These are phyloP conservation scores for Sebastes reedi DNA, from an alignment of 2,797 vertebrate species.

Conservation along the genomic window DNA sequence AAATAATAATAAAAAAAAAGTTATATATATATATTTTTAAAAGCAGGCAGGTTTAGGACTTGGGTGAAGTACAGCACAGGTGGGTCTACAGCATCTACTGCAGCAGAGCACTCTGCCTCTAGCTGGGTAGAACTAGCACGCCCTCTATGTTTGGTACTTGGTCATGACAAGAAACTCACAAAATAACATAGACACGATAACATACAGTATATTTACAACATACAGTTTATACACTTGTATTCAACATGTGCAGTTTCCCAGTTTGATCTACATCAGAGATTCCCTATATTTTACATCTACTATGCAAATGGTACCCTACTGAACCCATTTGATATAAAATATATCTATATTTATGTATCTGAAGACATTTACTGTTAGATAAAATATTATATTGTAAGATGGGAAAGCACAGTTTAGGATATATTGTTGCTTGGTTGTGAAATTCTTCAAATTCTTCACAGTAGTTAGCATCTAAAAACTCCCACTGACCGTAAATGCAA, in stretches of 20 bases:
- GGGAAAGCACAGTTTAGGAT: background rate
- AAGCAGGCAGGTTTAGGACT: background rate
- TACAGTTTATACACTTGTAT: background rate
- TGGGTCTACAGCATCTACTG: background rate
- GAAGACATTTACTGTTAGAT: background rate
- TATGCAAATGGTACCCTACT: too few species aligned
- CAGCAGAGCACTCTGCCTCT: background rate
- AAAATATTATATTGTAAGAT: background rate
- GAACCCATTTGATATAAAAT: background rate
- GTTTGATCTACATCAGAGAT: background rate
- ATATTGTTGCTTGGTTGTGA: background rate
- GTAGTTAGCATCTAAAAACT: accelerated
- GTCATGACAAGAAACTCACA: conserved; percentile 28
- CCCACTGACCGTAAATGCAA: background rate
- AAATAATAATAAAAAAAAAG: too few species aligned
- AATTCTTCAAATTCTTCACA: background rate
- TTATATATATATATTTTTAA: too few species aligned
- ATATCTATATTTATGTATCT: background rate
- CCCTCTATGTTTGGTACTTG: conserved; percentile 52
- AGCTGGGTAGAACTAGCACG: conserved; percentile 6
- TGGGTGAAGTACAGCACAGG: background rate
- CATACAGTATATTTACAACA: background rate
- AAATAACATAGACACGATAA: background rate
- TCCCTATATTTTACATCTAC: background rate
- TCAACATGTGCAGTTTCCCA: background rate